Base-by-base conservation (phyloP, 2,888 invertebrate species). In the Melanostoma scalare region DNA sequence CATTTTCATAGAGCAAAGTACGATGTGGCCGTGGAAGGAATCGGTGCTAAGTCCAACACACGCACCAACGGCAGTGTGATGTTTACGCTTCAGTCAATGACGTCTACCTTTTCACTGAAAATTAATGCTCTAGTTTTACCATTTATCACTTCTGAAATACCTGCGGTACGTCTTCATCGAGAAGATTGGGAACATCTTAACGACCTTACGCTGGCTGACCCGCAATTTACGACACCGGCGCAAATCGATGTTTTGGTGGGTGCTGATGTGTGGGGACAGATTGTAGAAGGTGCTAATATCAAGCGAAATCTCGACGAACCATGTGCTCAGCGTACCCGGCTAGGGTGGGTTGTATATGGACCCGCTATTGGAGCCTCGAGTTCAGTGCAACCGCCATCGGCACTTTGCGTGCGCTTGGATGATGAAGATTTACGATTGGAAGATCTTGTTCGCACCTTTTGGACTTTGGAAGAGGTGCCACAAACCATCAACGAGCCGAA, bases 341-440 rank as follows among this genome's bases (percentile, higher is more conserved):
- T 72, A 4, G 72, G 75, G 30, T 67, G 75, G 78, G 67, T 72
- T 58, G 67, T 68, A n/a, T 68, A 67, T 55, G 73, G 73, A 4
- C 68, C 20, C 20, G 20, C 20, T 20, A 20, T 20, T 1, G 20
- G 20, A 20, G 20, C 20, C 20, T 20, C 20, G 20, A 20, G 20
- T 20, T 20, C 20, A 20, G 20, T 20, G 20, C 77, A 9, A 48
- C 48, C 20, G 20, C 20, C 20, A 20, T 20, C 20, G 20, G 20
- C 20, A 20, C 20, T 20, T 20, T 20, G 20, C 20, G 20, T 20
- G 20, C 20, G 20, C 20, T 20, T 20, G 20, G 20, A 20, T 20
- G 3, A 33, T 31, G 60, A 56, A 3, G 65, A 55, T 20, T 61
- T 46, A 6, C 55, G 48, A 6, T 35, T 79, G 68, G 77, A 71